These are phyloP conservation scores for Poicephalus meyeri DNA, from an alignment of 2,113 vertebrate genomes.

Conservation along the genomic window DNA sequence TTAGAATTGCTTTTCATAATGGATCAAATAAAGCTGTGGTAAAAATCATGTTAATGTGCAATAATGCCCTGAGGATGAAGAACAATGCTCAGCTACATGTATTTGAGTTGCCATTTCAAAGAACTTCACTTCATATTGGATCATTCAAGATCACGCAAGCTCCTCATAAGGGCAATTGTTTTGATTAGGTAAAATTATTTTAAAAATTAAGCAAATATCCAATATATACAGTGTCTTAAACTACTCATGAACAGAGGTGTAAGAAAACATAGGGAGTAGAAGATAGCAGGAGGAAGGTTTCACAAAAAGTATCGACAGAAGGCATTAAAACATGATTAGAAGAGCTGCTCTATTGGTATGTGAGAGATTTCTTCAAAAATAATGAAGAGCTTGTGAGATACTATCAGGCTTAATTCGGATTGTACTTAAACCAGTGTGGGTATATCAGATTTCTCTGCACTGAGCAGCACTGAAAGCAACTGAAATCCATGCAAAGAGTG, in stretches of 20 bases:
- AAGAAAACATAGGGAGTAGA: background rate
- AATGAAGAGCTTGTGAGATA: conserved; percentile 31
- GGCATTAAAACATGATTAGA: background rate
- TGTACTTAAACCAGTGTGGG: background rate
- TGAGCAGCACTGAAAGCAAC: background rate
- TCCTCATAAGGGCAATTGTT: background rate
- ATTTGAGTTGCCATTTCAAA: background rate
- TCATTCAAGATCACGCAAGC: background rate
- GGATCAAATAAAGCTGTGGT: background rate
- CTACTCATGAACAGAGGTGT: background rate
- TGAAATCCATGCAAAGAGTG: background rate
- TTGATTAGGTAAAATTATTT: background rate
- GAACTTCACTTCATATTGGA: background rate
- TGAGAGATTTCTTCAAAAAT: conserved; percentile 1
- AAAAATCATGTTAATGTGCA: background rate
- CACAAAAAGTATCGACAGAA: background rate
- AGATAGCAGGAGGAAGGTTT: background rate
- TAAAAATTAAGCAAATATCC: background rate
- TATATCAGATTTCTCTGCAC: background rate
- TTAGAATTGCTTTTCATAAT: background rate
- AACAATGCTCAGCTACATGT: background rate
- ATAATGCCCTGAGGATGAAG: background rate
- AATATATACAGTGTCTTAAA: background rate
- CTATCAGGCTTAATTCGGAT: conserved; percentile 24
- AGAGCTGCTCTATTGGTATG: background rate